Base-by-base conservation (phyloP, 2,888 invertebrate genomes). In the Nyleta sp. region DNA sequence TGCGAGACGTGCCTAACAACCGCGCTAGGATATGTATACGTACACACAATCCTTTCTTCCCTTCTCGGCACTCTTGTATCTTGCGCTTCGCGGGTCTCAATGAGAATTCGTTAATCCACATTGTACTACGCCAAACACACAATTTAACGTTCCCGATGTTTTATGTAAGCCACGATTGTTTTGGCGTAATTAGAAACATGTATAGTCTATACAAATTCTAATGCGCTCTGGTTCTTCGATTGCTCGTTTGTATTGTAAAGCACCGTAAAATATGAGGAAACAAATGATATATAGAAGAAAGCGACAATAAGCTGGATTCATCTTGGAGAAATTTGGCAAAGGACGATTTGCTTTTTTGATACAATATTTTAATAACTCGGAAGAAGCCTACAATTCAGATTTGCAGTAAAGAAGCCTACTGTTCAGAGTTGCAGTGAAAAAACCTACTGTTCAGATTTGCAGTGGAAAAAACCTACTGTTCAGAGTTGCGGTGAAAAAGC, bases 1-100 rank as follows among this genome's bases (percentile, higher is more conserved):
- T 76, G 76, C 65, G 76, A 80, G 76, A 71, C 76, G 75, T 71
- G 64, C 65, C 72, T 75, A 75, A 80, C 79, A 80, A 79, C 79
- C 62, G 33, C 71, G 52, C 60, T 15, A 31, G 46, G 53, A 72
- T 74, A 64, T 50, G 60, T 64, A 64, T 52, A 60, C 40, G 28
- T 64, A 38, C 50, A 52, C 52, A 50, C 42, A 31, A 68, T 64
- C 71, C 65, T 76, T 68, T 72, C 64, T 48, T 76, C 72, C 75
- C 71, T 48, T 50, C 55, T 44, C 42, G 13, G 46, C 42, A 40
- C 71, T 68, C 59, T 71, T 48, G 65, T 65, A 50, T 52, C 64
- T 65, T 65, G 65, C 60, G 60, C 65, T 60, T 72, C 62, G 50
- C 67, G 6, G 67, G 59, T 48, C 57, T 44, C 68, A 42, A 62